phyloP scores from a whole-genome alignment of 2,797 vertebrate genomes.

The Urophycis tenuis region DNA sequence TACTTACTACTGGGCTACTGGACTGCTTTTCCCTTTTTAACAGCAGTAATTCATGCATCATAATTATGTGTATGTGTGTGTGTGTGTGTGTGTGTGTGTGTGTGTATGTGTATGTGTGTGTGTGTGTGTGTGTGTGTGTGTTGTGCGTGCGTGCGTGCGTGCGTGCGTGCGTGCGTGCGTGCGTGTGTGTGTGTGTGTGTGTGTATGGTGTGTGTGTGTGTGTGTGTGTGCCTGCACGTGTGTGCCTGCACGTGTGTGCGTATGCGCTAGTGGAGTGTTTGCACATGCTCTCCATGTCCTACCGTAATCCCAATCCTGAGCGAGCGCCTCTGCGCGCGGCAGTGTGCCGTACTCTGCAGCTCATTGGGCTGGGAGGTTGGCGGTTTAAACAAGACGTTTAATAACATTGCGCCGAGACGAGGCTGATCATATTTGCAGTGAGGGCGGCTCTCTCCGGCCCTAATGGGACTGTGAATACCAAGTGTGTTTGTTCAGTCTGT shows the following conservation, averaged over 20 bases:
- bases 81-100: constrained; percentile 12
- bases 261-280: background rate
- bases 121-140: constrained; percentile 26
- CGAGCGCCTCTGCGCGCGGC: constrained; percentile 43
- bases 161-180: constrained; percentile 22
- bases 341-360: constrained; percentile 24
- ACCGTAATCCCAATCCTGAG: constrained; percentile 12
- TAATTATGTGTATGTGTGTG: background rate
- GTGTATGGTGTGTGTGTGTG: constrained; percentile 12
- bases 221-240: constrained; percentile 27
- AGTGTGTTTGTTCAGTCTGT: background rate
- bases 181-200: constrained; percentile 11
- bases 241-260: constrained; percentile 20
- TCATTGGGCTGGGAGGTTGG: background rate
- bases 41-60: background rate
- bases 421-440: background rate
- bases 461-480: background rate
- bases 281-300: too few species aligned
- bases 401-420: background rate
- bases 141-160: constrained; percentile 21
- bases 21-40: background rate
- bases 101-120: constrained; percentile 21
- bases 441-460: background rate
- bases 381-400: background rate
- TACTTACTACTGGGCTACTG: background rate